These are phyloP conservation scores for Hermodice carunculata DNA, from an alignment of 2,888 invertebrate species.

Conservation along the genomic window DNA sequence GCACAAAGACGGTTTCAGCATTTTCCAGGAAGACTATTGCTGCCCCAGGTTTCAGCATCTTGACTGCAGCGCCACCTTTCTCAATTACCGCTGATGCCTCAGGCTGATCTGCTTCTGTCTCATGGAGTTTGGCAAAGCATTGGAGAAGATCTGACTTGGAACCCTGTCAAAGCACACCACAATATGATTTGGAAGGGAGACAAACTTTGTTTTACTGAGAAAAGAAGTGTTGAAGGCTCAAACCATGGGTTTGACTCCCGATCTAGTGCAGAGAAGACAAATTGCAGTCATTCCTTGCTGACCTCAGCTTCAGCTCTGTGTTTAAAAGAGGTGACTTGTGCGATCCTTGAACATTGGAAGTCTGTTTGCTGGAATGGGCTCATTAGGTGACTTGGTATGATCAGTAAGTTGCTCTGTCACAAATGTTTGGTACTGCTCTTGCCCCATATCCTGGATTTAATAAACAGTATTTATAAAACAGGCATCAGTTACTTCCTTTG, in stretches of 20 bases:
- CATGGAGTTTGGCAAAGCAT: neutral
- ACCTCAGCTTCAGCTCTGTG: too few relatives aligned
- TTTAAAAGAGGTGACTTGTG: too few relatives aligned
- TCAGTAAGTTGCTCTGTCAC: neutral
- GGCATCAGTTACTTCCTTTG: constrained; percentile 1
- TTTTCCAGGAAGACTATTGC: neutral
- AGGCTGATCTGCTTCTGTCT: neutral
- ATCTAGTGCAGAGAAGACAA: too few relatives aligned
- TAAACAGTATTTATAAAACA: constrained; percentile 6
- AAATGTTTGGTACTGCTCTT: neutral
- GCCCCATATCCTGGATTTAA: neutral
- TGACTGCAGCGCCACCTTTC: neutral
- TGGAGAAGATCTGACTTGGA: neutral
- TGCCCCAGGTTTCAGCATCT: neutral
- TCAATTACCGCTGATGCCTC: neutral
- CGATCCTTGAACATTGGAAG: neutral
- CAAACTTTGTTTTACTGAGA: neutral
- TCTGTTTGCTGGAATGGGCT: neutral
- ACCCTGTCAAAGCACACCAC: neutral
- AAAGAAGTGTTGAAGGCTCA: neutral
- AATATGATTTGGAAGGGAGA: neutral
- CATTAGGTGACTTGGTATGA: neutral
- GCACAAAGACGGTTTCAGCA: neutral
- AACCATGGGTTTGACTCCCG: too few relatives aligned
- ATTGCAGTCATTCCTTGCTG: too few relatives aligned